Evolutionary conservation across 2,888 invertebrate species (phyloP).

Genomic region (Tenthredo distinguenda): DNA sequence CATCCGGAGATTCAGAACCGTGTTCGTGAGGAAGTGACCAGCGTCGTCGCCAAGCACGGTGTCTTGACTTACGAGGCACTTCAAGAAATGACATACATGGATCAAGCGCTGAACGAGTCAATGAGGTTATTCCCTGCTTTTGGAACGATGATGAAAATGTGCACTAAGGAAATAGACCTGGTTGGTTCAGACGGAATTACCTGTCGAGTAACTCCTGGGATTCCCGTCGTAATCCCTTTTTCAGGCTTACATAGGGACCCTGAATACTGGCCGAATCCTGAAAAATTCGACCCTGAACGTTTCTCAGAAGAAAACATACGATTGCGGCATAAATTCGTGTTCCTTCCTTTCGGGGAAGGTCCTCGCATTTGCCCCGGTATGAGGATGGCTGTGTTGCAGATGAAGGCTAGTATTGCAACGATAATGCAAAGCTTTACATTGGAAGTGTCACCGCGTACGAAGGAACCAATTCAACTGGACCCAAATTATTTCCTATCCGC

Average conservation of each 20-base stretch:
- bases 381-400: conserved; percentile 59
- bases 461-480: conserved; percentile 61
- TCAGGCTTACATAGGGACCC: conserved; percentile 61
- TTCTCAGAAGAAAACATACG: conserved; percentile 44
- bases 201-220: conserved; percentile 61
- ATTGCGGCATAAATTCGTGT: conserved; percentile 43
- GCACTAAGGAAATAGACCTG: conserved; percentile 62
- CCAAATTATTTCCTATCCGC: conserved; percentile 54
- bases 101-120: conserved; percentile 76
- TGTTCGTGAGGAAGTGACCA: conserved; percentile 77
- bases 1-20: conserved; percentile 78
- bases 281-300: conserved; percentile 65
- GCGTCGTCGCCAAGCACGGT: conserved; percentile 70
- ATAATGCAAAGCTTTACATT: conserved; percentile 62
- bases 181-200: conserved; percentile 66
- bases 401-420: conserved; percentile 61
- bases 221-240: conserved; percentile 57
- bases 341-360: conserved; percentile 50
- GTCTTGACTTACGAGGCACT: conserved; percentile 78
- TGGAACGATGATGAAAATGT: conserved; percentile 60
- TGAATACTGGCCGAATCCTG: conserved; percentile 64
- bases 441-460: conserved; percentile 62
- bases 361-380: conserved; percentile 49
- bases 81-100: conserved; percentile 79
- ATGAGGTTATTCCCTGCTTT: conserved; percentile 60